Percentiles rank a stretch among this genome's conserved stretches.
phyloP scores from a whole-genome alignment of 2,797 vertebrate species.

The Amphiprion clarkii region DNA sequence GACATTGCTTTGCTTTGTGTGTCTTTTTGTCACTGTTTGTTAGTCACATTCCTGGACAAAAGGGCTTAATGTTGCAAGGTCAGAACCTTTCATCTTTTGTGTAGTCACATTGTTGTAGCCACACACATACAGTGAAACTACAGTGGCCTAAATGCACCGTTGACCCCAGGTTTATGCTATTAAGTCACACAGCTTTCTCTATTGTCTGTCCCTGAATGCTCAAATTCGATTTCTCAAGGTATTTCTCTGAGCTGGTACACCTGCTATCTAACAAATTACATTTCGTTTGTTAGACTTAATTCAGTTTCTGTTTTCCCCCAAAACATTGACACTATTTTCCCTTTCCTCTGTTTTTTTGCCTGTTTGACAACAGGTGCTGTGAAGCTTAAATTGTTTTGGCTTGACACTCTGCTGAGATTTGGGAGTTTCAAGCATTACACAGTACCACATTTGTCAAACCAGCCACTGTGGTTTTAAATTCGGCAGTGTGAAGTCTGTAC shows the following conservation, averaged over 20 bases:
- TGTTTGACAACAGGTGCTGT: constrained; percentile 28
- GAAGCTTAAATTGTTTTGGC: constrained; percentile 18
- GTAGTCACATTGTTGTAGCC: constrained; percentile 15
- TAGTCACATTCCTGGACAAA: constrained; percentile 27
- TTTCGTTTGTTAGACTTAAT: constrained; percentile 19
- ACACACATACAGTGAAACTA: constrained; percentile 23
- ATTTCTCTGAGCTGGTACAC: constrained; percentile 22
- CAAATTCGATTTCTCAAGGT: constrained; percentile 29
- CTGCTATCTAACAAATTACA: constrained; percentile 21
- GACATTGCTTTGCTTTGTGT: constrained; percentile 17
- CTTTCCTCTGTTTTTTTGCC: not conserved
- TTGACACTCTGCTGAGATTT: constrained; percentile 15
- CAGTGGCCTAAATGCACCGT: constrained; percentile 20
- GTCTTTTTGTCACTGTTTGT: constrained; percentile 19
- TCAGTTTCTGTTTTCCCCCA: constrained; percentile 1
- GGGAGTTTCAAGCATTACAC: not conserved
- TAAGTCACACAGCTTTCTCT: constrained; percentile 21
- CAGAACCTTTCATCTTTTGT: not conserved
- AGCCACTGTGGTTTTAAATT: not conserved
- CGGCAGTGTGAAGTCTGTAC: not conserved
- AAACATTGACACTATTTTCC: not conserved
- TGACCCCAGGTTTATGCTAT: constrained; percentile 28
- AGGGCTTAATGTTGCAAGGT: constrained; percentile 33
- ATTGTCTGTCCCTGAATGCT: constrained; percentile 22
- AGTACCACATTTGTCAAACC: not conserved